These are phyloP conservation scores for Echiichthys vipera DNA, from an alignment of 2,797 vertebrate species.

Conservation along the genomic window DNA sequence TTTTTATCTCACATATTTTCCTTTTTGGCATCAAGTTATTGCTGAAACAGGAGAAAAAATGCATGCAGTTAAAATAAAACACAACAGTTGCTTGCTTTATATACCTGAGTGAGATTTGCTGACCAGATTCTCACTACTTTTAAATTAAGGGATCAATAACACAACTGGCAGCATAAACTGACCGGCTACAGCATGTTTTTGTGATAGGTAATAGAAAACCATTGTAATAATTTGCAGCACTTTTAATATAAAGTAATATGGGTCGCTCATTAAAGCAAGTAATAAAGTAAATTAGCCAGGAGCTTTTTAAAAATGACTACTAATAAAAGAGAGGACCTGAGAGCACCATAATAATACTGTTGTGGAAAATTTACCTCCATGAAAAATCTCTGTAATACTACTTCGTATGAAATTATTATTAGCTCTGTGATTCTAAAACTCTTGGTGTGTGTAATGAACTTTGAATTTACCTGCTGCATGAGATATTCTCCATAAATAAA, in stretches of 20 bases:
- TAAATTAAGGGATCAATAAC: constrained; percentile 3
- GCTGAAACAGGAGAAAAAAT: not conserved
- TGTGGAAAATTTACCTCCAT: not conserved
- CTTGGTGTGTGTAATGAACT: constrained; percentile 14
- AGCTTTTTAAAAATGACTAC: constrained; percentile 13
- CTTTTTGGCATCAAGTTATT: not conserved
- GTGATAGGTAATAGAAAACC: not conserved
- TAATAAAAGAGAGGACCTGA: constrained; percentile 17
- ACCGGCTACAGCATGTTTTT: constrained; percentile 6
- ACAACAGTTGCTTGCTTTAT: not conserved
- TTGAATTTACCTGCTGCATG: constrained; percentile 3
- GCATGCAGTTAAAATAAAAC: not conserved
- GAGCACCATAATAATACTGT: constrained; percentile 6
- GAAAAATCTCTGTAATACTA: constrained; percentile 42
- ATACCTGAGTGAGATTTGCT: not conserved
- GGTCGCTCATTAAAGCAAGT: constrained; percentile 41
- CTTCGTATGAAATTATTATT: constrained; percentile 33
- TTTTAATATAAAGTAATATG: constrained; percentile 37
- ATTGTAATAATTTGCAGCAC: not conserved
- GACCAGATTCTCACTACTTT: not conserved
- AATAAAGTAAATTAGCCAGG: constrained; percentile 38
- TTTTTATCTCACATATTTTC: not conserved
- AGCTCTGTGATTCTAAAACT: constrained; percentile 35
- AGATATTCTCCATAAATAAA: constrained; percentile 22
- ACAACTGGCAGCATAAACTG: not conserved